A percentile compares a stretch with the other conserved stretches of the same genome.
These are phyloP conservation scores for Gasterosteus aculeatus DNA, from an alignment of 2,113 vertebrate genomes.

Conservation along the genomic window DNA sequence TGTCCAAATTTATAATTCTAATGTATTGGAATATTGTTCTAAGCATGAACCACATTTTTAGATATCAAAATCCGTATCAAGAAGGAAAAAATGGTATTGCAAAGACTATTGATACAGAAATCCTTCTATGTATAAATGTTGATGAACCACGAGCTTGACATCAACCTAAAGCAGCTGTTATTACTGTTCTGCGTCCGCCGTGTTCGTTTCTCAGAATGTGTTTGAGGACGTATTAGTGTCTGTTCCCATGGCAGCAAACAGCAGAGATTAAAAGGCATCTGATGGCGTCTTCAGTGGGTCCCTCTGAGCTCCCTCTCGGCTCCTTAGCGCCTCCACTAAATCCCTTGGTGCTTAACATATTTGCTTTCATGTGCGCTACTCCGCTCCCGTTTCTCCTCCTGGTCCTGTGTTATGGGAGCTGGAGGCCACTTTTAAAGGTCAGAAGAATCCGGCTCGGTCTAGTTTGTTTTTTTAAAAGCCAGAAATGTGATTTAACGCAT, in stretches of 20 bases:
- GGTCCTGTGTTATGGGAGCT: conserved; percentile 3
- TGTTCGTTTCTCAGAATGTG: not conserved
- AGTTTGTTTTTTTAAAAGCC: not conserved
- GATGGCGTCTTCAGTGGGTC: conserved; percentile 54
- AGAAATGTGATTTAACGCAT: not conserved
- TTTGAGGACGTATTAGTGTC: not conserved
- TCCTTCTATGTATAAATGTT: not conserved
- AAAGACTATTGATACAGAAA: not conserved
- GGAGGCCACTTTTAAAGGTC: conserved; percentile 37
- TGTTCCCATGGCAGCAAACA: conserved; percentile 65
- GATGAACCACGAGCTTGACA: not conserved
- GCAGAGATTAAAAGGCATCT: conserved; percentile 62
- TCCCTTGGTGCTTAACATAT: conserved; percentile 70
- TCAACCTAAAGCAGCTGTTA: not conserved
- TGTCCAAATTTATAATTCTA: too few species aligned
- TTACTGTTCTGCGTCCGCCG: not conserved
- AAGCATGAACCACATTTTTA: not conserved
- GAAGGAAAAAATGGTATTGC: not conserved
- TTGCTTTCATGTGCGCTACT: conserved; percentile 79
- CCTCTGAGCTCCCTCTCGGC: conserved; percentile 26
- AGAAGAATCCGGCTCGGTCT: conserved; percentile 11
- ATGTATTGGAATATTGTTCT: too few species aligned
- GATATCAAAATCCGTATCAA: not conserved
- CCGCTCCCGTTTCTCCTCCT: conserved; percentile 7
- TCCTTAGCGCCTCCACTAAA: conserved; percentile 47